A percentile compares a stretch with the other conserved stretches of the same genome.
phyloP scores from a whole-genome alignment of 2,797 vertebrate genomes.

The Acestrorhynchus altus region DNA sequence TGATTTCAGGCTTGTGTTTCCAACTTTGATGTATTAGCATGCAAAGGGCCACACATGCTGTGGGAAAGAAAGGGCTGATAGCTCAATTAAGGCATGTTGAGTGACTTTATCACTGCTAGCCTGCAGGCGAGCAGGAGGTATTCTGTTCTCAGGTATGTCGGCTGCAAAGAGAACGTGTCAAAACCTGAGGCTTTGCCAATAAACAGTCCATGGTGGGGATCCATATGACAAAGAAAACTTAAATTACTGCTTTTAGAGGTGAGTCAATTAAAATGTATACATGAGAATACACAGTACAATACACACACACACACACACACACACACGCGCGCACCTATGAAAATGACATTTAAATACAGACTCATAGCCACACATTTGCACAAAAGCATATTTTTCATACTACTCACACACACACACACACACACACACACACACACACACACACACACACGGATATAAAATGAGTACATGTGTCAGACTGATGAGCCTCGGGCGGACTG shows the following conservation, averaged over 20 bases:
- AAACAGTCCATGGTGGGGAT: constrained; percentile 29
- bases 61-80: constrained; percentile 44
- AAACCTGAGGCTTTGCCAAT: constrained; percentile 39
- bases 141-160: constrained; percentile 19
- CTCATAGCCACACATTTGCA: background rate
- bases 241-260: constrained; percentile 23
- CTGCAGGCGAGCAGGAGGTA: constrained; percentile 9
- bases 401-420: constrained; percentile 12
- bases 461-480: background rate
- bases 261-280: constrained; percentile 29
- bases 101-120: constrained; percentile 33
- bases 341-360: background rate
- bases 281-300: background rate
- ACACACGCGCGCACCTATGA: background rate
- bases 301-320: background rate
- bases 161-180: constrained; percentile 24
- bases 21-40: constrained; percentile 34
- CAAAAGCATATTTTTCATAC: constrained; percentile 10
- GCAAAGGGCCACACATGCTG: constrained; percentile 48
- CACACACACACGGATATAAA: background rate
- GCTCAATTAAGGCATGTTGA: constrained; percentile 37
- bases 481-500: background rate
- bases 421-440: constrained; percentile 24
- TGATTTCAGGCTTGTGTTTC: constrained; percentile 41
- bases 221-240: background rate